A percentile compares a stretch with the other conserved stretches of the same genome.
phyloP scores from a whole-genome alignment of 2,888 invertebrate genomes.

The Exocentrus adspersus region DNA sequence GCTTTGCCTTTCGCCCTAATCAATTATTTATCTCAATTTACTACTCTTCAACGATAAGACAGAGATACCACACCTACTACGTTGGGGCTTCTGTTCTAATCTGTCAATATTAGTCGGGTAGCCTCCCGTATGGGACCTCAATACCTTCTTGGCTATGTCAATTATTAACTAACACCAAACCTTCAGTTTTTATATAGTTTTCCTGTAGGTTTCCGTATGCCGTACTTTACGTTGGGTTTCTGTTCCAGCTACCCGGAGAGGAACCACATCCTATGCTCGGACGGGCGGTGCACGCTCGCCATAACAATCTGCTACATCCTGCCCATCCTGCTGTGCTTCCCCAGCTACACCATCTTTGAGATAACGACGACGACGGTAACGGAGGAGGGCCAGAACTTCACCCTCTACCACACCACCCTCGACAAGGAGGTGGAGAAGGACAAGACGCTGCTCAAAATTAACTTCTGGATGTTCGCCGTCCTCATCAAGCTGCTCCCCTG shows the following conservation, averaged over 20 bases:
- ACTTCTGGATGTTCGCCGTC: slow-evolving; percentile 85
- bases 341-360: slow-evolving; percentile 80
- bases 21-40: too few species aligned
- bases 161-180: too few species aligned
- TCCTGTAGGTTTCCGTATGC: too few species aligned
- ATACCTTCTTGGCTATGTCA: too few species aligned
- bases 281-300: slow-evolving; percentile 79
- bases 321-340: slow-evolving; percentile 83
- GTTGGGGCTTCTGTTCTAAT: too few species aligned
- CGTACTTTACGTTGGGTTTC: slow-evolving; percentile 30
- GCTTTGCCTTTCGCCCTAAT: too few species aligned
- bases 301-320: slow-evolving; percentile 80
- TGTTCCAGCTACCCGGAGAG: slow-evolving; percentile 78
- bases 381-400: slow-evolving; percentile 69
- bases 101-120: too few species aligned
- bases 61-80: too few species aligned
- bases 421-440: slow-evolving; percentile 62
- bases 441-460: slow-evolving; percentile 66
- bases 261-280: slow-evolving; percentile 79
- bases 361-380: slow-evolving; percentile 66
- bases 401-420: slow-evolving; percentile 68
- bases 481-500: slow-evolving; percentile 85
- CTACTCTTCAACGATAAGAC: too few species aligned
- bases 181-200: too few species aligned
- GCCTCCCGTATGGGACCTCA: too few species aligned